These are phyloP conservation scores for Platycnemis pennipes DNA, from an alignment of 2,888 invertebrate species.

Conservation along the genomic window DNA sequence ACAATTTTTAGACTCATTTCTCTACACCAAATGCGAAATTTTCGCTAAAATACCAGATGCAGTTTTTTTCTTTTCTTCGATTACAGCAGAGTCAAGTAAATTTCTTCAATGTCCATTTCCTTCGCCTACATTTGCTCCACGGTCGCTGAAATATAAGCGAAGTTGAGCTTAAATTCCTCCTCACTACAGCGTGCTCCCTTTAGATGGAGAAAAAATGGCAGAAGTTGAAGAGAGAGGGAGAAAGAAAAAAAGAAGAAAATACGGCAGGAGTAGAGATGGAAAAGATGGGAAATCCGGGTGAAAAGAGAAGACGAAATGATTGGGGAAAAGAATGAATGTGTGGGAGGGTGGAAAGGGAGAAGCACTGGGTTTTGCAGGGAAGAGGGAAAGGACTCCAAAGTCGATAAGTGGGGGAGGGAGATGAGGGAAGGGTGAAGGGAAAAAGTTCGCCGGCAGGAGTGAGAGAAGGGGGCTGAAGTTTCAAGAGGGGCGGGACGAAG, in stretches of 20 bases:
- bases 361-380: background rate
- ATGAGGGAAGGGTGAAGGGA: background rate
- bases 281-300: background rate
- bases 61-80: too few species aligned
- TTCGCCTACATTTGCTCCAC: background rate
- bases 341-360: too few species aligned
- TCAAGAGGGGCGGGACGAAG: background rate
- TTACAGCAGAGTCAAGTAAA: too few species aligned
- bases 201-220: background rate
- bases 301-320: background rate
- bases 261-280: too few species aligned
- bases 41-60: too few species aligned
- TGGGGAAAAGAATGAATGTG: background rate
- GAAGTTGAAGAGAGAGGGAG: background rate
- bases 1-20: too few species aligned
- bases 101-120: too few species aligned
- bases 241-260: background rate
- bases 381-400: background rate
- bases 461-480: constrained; percentile 8
- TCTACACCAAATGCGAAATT: too few species aligned
- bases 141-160: background rate
- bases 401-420: background rate
- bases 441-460: background rate
- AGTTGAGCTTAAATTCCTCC: background rate
- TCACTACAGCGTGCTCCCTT: background rate